phyloP scores from a whole-genome alignment of 1,140 invertebrate species.

The Atta colombica region DNA sequence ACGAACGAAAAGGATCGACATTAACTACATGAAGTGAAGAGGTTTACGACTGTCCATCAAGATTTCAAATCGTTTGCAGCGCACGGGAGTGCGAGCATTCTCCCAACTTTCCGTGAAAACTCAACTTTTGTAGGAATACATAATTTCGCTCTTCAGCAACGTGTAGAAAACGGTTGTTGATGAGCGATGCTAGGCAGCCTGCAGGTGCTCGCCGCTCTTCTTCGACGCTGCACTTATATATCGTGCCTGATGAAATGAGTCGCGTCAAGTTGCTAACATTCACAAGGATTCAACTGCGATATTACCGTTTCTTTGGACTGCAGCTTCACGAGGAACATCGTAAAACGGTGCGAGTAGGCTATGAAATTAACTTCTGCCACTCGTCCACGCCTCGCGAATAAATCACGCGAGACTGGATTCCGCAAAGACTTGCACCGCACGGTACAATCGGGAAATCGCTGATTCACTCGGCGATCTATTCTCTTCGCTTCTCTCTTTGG shows the following conservation, averaged over 20 bases:
- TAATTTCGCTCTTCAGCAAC: conserved; percentile 57
- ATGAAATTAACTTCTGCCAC: conserved; percentile 55
- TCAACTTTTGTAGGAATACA: conserved; percentile 68
- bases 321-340: background rate
- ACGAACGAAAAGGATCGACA: conserved; percentile 54
- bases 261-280: conserved; percentile 7
- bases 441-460: conserved; percentile 47
- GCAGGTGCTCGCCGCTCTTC: background rate
- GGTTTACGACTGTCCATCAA: conserved; percentile 74
- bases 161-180: conserved; percentile 2
- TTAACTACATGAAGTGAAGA: conserved; percentile 63
- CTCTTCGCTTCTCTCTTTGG: background rate
- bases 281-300: conserved; percentile 48
- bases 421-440: background rate
- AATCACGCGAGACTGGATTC: conserved; percentile 13
- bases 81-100: conserved; percentile 20
- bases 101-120: conserved; percentile 59
- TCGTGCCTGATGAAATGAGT: background rate
- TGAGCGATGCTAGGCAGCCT: background rate
- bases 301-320: conserved; percentile 23
- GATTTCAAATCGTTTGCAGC: conserved; percentile 64
- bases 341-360: background rate
- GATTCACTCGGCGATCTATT: conserved; percentile 32
- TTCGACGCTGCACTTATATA: conserved; percentile 4
- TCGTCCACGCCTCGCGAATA: conserved; percentile 25